Conservation (phyloP, 2,113 vertebrate species). For the Pangasianodon hypophthalmus region DNA sequence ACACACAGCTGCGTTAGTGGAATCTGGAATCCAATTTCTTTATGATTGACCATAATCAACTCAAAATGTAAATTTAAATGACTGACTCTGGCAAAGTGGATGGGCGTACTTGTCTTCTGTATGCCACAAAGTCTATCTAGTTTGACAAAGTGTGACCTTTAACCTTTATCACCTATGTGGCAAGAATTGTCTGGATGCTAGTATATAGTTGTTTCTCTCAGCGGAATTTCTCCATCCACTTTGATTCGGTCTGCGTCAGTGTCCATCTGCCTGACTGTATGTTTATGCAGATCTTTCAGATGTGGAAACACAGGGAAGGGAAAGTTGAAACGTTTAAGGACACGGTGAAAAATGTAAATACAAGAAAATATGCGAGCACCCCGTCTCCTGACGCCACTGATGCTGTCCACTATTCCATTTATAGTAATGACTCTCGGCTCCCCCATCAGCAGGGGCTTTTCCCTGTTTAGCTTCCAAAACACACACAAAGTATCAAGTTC, state of each 20-base stretch:
- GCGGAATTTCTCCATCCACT: background rate
- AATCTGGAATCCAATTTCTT: background rate
- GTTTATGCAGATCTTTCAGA: background rate
- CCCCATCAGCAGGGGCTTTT: conserved; percentile 24
- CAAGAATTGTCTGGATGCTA: conserved; percentile 29
- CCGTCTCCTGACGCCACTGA: conserved; percentile 8
- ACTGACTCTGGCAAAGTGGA: background rate
- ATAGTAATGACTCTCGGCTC: conserved; percentile 25
- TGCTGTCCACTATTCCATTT: conserved; percentile 38
- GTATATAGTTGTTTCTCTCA: conserved; percentile 30
- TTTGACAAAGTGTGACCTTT: conserved; percentile 53
- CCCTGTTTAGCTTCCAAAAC: conserved; percentile 31
- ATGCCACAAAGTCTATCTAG: background rate
- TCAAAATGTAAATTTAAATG: background rate
- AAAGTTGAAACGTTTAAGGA: conserved; percentile 17
- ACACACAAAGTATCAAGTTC: conserved; percentile 40
- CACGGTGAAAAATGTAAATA: conserved; percentile 34
- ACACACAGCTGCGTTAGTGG: conserved; percentile 20
- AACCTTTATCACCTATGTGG: conserved; percentile 54
- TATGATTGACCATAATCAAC: background rate
- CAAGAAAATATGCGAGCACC: conserved; percentile 11
- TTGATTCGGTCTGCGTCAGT: background rate
- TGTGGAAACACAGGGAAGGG: background rate
- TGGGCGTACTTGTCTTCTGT: background rate
- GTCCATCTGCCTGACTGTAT: background rate